Conservation (phyloP, 2,797 vertebrate genomes). For the Lemur catta region DNA sequence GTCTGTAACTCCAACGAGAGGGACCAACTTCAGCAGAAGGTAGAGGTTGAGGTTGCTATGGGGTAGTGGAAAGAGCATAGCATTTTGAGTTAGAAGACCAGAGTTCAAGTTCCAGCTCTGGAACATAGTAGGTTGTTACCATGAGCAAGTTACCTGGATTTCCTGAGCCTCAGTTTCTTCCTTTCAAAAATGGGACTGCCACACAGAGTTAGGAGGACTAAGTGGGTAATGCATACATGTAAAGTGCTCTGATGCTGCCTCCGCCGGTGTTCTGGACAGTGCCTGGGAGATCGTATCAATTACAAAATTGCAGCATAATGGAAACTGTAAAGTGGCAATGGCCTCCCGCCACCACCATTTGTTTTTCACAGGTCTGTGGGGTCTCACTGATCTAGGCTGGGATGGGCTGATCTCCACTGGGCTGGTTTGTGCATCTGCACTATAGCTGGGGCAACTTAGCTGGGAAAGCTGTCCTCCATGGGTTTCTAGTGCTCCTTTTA, state of each 20-base stretch:
- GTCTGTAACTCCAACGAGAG: neutral
- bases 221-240: rapidly evolving
- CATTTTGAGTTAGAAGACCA: neutral
- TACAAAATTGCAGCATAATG: neutral
- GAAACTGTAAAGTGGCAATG: neutral
- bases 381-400: neutral
- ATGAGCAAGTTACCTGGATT: neutral
- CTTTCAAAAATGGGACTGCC: neutral
- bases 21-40: neutral
- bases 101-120: neutral
- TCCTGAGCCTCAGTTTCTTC: neutral
- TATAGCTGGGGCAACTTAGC: too few species aligned
- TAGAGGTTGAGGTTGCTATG: neutral
- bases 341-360: neutral
- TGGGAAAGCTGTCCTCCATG: too few species aligned
- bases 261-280: neutral
- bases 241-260: neutral
- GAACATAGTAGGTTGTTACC: neutral
- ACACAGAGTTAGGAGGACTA: neutral
- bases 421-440: neutral
- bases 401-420: neutral
- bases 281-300: neutral
- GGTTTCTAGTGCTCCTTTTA: neutral
- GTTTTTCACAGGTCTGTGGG: neutral
- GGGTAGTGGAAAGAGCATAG: neutral